Percentiles rank a stretch among this genome's conserved stretches.
These are phyloP conservation scores for Cyanistes caeruleus DNA, from an alignment of 2,113 vertebrate species.

Conservation along the genomic window DNA sequence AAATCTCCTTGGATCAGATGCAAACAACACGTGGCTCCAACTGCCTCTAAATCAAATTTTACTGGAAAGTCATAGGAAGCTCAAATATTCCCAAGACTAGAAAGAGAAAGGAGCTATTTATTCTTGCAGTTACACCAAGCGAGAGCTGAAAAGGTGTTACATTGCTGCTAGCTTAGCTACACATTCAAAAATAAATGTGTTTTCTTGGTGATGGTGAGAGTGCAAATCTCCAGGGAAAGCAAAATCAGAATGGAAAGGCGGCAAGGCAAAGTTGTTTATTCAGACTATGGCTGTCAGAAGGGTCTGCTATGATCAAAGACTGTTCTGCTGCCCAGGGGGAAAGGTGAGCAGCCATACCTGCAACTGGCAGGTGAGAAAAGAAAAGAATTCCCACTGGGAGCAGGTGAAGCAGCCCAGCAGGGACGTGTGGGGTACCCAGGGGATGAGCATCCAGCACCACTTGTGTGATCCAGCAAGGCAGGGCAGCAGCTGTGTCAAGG, in stretches of 20 bases:
- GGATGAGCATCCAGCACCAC: neutral
- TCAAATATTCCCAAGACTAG: neutral
- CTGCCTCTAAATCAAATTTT: neutral
- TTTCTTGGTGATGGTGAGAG: neutral
- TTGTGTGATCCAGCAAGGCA: no score
- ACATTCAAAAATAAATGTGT: conserved; percentile 36
- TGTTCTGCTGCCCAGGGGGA: neutral
- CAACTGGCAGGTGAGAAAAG: neutral
- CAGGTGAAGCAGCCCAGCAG: neutral
- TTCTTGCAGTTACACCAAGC: neutral
- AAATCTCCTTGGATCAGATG: neutral
- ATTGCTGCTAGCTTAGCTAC: conserved; percentile 12
- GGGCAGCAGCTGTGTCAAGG: neutral
- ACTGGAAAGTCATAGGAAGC: neutral
- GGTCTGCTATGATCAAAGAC: neutral
- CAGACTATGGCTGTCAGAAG: neutral
- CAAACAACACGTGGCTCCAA: neutral
- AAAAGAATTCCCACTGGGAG: neutral
- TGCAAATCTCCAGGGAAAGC: neutral
- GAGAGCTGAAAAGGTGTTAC: conserved; percentile 6
- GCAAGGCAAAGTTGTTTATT: neutral
- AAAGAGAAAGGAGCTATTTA: conserved; percentile 32
- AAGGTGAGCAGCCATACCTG: neutral
- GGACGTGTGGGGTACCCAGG: fast-evolving
- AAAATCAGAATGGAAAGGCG: neutral